Evolutionary conservation across 2,797 vertebrate genomes (phyloP), one percentile per base, ranked within the genome.

Genomic region (Antrozous pallidus): DNA sequence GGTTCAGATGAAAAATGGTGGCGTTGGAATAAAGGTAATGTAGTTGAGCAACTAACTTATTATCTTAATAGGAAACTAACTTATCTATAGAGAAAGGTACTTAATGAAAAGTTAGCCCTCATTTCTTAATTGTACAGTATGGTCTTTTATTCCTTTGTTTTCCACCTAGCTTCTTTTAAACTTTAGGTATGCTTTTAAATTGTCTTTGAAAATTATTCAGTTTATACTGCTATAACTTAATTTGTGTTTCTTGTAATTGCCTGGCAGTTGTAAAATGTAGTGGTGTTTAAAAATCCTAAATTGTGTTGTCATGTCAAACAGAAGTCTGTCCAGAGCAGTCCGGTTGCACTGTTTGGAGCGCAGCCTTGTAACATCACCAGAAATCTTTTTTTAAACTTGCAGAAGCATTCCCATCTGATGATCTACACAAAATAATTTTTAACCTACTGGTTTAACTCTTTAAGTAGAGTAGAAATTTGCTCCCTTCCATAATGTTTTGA

Each of bases 21-120:
- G 98, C 9, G 98, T 98, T 97, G 98, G 98, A 93, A 97, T 98
- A 85, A 98, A 98, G 98, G 98, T 99, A 98, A 96, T 45, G 6
- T 24, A 56, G 33, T 42, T 75, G 51, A 74, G 10, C 38, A 63
- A 47, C 24, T n/a, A n/a, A 63, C 3, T 70, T 67, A 8, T 24
- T 8, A 61, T 90, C 22, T 90, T 81, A 38, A 24, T 77, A 24
- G 9, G 40, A 93, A 49, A 54, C 5, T 63, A 54, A 54, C 16
- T 93, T 4, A 6, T 79, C 40, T 54, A 1, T 71, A 69, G 42
- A 70, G 28, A 77, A 75, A n/a, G 61, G 6, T 24, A n/a, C 3
- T 80, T 54, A 18, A 38, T 61, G 61, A 74, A 73, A 45, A 28
- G 31, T 47, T 91, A 78, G 51, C 73, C 88, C 18, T 51, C 9